Evolutionary conservation across 1,140 invertebrate genomes (phyloP), one percentile per base, ranked within the genome.

Genomic region (Vanessa tameamea): DNA sequence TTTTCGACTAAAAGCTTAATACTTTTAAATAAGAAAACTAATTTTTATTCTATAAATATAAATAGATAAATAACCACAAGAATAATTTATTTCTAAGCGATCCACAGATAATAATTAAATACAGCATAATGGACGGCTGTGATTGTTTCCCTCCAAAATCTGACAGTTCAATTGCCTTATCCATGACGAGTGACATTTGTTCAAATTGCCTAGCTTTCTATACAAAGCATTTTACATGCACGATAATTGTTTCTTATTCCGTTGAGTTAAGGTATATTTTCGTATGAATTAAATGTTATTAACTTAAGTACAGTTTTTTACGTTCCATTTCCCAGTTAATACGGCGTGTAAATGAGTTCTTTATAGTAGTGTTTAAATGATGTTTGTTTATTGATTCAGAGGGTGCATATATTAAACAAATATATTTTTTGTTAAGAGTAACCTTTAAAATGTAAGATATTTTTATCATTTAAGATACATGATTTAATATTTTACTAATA

Each of bases 261-360:
- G 0, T 73, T 47, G 0, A 0, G 0, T 51, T 81, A 87, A 71
- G 65, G 80, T 66, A 66, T 8, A 78, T 59, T 59, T 12, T 59
- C n/a, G 20, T 59, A 8, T 31, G 15, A n/a, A 31, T 31, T 61
- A 12, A 7, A 37, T 15, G 57, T 61, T 37, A 37, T 31, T 59
- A 14, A 26, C 13, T 6, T 26, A 11, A 26, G 5, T 57, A 15
- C 8, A 61, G 57, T 61, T 88, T 88, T 87, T 84, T 85, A 83
- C 84, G 81, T 85, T 79, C 84, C 85, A 89, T 91, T 91, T 87
- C 85, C 81, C 77, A 85, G 84, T 84, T 91, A 92, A 92, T 87
- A 84, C 78, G 79, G 81, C 89, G 89, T 92, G 82, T 89, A 92
- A 92, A 92, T 92, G 87, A 90, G 89, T 92, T 91, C 90, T 90